phyloP scores from a whole-genome alignment of 2,113 vertebrate genomes.

The Gobio gobio region DNA sequence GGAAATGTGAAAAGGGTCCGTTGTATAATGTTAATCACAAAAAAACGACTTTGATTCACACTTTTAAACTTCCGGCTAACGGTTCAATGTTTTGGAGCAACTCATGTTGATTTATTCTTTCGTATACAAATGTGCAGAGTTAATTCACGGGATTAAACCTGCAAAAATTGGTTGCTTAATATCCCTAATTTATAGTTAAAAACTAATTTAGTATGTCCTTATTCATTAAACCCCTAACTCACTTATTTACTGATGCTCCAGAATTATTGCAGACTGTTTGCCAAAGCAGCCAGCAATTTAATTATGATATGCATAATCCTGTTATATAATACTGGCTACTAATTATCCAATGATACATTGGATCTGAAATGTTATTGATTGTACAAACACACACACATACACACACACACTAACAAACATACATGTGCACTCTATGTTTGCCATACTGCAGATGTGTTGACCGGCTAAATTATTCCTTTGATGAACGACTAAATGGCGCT shows the following conservation, averaged over 20 bases:
- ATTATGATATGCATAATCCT: not conserved
- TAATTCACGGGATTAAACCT: not conserved
- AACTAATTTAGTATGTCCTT: not conserved
- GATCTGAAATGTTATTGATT: not conserved
- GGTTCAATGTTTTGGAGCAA: not conserved
- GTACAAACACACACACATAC: slow-evolving; percentile 28
- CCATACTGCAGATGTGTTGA: slow-evolving; percentile 81
- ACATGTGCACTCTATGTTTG: slow-evolving; percentile 64
- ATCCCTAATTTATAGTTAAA: not conserved
- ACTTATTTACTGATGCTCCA: not conserved
- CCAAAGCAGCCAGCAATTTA: not conserved
- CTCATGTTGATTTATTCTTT: not conserved
- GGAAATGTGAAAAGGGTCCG: no score
- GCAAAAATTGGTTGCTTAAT: not conserved
- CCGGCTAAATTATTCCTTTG: slow-evolving; percentile 88
- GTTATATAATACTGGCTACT: not conserved
- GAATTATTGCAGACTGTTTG: not conserved
- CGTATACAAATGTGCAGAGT: no score
- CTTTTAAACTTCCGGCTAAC: not conserved
- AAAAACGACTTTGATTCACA: not conserved
- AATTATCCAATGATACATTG: not conserved
- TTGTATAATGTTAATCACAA: not conserved
- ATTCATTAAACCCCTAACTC: not conserved
- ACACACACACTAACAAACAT: not conserved
- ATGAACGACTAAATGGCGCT: slow-evolving; percentile 91